Evolutionary conservation across 2,113 vertebrate species (phyloP).

Genomic region (Tretioscincus oriximinensis): DNA sequence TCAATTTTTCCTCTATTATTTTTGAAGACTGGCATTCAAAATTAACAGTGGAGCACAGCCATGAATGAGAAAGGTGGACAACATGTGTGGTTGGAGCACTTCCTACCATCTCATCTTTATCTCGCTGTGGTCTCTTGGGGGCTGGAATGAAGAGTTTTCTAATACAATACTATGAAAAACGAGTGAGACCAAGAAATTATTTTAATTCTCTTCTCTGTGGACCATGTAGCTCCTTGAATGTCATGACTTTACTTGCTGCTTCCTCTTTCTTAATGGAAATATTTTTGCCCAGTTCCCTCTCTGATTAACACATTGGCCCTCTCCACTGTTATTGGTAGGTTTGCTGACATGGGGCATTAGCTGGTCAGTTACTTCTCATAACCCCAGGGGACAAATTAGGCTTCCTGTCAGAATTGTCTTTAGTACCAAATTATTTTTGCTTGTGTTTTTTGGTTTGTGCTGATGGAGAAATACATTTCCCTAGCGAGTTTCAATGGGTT

Average conservation of each 20-base stretch:
- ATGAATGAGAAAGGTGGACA: too few relatives aligned
- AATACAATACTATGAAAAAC: too few relatives aligned
- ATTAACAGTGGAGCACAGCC: too few relatives aligned
- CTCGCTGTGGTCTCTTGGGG: too few relatives aligned
- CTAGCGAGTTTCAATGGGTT: constrained; percentile 37
- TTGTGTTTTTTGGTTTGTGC: constrained; percentile 41
- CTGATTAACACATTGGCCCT: background rate
- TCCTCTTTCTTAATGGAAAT: background rate
- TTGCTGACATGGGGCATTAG: constrained; percentile 1
- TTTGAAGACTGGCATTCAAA: too few relatives aligned
- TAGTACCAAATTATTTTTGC: constrained; percentile 56
- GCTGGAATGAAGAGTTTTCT: background rate
- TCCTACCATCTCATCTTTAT: too few relatives aligned
- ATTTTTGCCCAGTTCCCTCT: background rate
- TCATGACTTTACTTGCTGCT: background rate
- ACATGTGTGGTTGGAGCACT: too few relatives aligned
- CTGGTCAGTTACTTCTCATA: background rate
- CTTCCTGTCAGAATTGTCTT: constrained; percentile 52
- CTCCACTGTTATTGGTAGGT: background rate
- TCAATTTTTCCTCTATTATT: too few relatives aligned
- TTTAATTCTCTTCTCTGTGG: too few relatives aligned
- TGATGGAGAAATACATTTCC: constrained; percentile 48
- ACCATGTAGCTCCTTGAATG: background rate
- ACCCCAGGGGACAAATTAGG: constrained; percentile 13
- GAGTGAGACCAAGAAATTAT: too few relatives aligned